Evolutionary conservation across 2,888 invertebrate species (phyloP), one percentile per base, ranked within the genome.

Genomic region (Pristionchus fissidentatus): DNA sequence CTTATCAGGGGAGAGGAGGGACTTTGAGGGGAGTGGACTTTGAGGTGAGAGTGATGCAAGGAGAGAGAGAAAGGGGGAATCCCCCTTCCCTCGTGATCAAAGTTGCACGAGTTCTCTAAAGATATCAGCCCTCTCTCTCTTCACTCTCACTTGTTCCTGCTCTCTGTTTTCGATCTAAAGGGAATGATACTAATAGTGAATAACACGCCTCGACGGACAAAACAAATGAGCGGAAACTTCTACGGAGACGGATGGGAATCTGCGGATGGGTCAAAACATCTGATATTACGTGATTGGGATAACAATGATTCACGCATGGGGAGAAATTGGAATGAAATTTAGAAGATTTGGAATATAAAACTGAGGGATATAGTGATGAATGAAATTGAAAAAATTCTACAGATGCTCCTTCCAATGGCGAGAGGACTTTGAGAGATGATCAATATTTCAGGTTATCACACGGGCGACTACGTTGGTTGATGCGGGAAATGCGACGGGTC

Each of bases 371-470:
- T n/a, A n/a, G n/a, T n/a, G n/a, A n/a, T n/a, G n/a, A n/a, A n/a
- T n/a, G n/a, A n/a, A n/a, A n/a, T n/a, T n/a, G n/a, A n/a, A n/a
- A n/a, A n/a, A n/a, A n/a, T 22, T 55, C n/a, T 75, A 3, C 43
- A 75, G 75, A 7, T 41, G 75, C 22, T 75, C 41, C 13, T 3
- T 8, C 8, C 19, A 13, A 75, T 22, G 22, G 35, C 4, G 19
- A 19, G 15, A 10, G 52, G 49, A 41, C 38, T 49, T 15, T 32
- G 84, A 15, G 32, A 73, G 8, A 73, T 35, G 29, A 7, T 35
- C n/a, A 55, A n/a, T n/a, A 19, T n/a, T 80, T 35, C 84, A 85
- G 85, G 85, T 83, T 10, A 43, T 85, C 29, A 70, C 73, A 2
- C 84, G 55, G 19, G 29, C 2, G 22, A 46, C 22, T 83, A 66